A percentile compares a stretch with the other conserved stretches of the same genome.
Evolutionary conservation across 2,113 vertebrate genomes (phyloP).

Genomic region (Bagarius yarrelli): DNA sequence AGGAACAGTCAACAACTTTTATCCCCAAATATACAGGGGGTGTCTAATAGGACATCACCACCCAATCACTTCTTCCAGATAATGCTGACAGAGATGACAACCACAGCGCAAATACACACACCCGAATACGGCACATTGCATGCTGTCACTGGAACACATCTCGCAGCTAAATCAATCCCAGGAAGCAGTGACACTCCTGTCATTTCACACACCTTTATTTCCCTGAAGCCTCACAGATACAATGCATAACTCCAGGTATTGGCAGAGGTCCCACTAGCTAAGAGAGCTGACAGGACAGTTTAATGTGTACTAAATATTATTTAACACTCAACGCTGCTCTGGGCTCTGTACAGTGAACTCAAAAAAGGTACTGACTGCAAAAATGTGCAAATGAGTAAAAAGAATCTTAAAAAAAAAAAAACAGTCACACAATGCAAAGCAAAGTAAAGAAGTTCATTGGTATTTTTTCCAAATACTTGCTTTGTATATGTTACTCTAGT

Average conservation of each 20-base stretch:
- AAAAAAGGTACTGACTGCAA: conserved; percentile 5
- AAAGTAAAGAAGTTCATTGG: neutral
- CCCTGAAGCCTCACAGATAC: conserved; percentile 44
- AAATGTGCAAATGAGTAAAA: no score
- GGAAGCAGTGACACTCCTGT: conserved; percentile 50
- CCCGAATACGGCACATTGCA: conserved; percentile 41
- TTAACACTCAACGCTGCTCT: conserved; percentile 3
- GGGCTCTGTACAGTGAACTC: conserved; percentile 11
- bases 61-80: conserved; percentile 45
- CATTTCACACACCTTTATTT: conserved; percentile 48
- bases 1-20: conserved; percentile 37
- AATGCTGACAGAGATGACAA: conserved; percentile 51
- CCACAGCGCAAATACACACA: conserved; percentile 50
- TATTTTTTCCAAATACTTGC: neutral
- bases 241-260: conserved; percentile 46
- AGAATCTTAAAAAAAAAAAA: neutral
- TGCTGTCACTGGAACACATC: conserved; percentile 49
- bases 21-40: conserved; percentile 33
- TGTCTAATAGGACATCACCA: conserved; percentile 56
- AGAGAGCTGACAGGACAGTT: conserved; percentile 32
- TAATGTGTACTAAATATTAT: conserved; percentile 33
- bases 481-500: neutral
- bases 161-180: conserved; percentile 51
- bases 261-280: conserved; percentile 37
- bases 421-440: neutral